Percentiles rank a stretch among this genome's conserved stretches.
Evolutionary conservation across 2,888 invertebrate genomes (phyloP).

Genomic region (Thera obeliscata): DNA sequence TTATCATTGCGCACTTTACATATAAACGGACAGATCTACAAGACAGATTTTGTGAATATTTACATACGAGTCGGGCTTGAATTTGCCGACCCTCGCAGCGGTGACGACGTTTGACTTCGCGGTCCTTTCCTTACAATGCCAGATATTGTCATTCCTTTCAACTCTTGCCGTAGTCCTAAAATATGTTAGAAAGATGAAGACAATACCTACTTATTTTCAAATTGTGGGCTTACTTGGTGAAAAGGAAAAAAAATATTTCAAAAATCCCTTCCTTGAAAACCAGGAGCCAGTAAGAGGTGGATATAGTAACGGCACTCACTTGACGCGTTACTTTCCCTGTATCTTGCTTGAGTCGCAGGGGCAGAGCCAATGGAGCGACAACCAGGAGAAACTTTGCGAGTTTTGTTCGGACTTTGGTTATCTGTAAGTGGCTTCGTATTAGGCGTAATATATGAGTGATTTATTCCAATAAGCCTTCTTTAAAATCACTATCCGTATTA

Average conservation of each 20-base stretch:
- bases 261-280: too few relatives aligned
- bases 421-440: constrained; percentile 26
- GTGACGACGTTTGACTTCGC: constrained; percentile 53
- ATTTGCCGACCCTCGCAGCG: constrained; percentile 38
- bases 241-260: too few relatives aligned
- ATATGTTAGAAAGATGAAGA: neutral
- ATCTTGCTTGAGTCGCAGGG: constrained; percentile 41
- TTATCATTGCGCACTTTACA: too few relatives aligned
- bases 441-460: neutral
- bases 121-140: constrained; percentile 38
- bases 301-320: constrained; percentile 48
- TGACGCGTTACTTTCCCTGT: constrained; percentile 63
- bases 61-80: constrained; percentile 44
- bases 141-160: constrained; percentile 52
- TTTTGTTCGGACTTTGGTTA: constrained; percentile 14
- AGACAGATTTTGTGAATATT: constrained; percentile 19
- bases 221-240: too few relatives aligned
- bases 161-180: constrained; percentile 61
- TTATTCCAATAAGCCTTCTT: neutral
- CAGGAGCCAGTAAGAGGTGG: neutral
- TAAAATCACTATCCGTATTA: too few relatives aligned
- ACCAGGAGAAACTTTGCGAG: constrained; percentile 32
- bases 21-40: neutral
- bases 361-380: constrained; percentile 24
- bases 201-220: neutral